phyloP scores from a whole-genome alignment of 2,113 vertebrate species.

The Catharus bicknelli region DNA sequence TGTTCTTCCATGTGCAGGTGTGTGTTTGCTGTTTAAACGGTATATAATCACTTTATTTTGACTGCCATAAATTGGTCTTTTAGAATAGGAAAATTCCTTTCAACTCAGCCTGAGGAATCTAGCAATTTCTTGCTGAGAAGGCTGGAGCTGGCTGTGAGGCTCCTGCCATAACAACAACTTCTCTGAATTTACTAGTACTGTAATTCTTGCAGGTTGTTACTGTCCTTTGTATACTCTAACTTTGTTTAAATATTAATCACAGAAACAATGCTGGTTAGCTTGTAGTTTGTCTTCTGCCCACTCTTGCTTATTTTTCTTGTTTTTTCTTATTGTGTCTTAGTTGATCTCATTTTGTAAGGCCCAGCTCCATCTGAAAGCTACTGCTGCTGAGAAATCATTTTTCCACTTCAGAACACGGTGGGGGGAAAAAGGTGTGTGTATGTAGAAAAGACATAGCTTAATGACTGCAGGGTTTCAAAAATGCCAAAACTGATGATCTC shows the following conservation, averaged over 20 bases:
- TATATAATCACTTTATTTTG: not conserved
- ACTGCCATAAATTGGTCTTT: not conserved
- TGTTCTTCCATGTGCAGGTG: not conserved
- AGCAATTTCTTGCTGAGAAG: not conserved
- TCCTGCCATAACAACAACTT: not conserved
- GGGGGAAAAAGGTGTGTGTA: fast-evolving
- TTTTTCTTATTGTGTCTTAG: not conserved
- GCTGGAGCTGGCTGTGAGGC: not conserved
- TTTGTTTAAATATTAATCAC: not conserved
- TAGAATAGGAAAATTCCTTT: constrained; percentile 1
- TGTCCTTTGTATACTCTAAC: not conserved
- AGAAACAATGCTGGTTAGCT: not conserved
- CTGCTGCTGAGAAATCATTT: not conserved
- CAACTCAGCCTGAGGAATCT: not conserved
- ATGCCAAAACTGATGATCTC: not conserved
- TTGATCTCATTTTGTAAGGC: not conserved
- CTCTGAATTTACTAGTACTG: not conserved
- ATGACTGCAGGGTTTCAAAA: not conserved
- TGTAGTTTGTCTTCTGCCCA: not conserved
- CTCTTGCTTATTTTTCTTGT: not conserved
- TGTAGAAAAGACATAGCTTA: not conserved
- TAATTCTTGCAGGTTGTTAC: not conserved
- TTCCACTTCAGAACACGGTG: not conserved
- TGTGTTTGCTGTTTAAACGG: not conserved
- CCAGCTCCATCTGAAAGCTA: not conserved